Evolutionary conservation across 2,797 vertebrate genomes (phyloP), one percentile per base, ranked within the genome.

Genomic region (Epinephelus coioides): DNA sequence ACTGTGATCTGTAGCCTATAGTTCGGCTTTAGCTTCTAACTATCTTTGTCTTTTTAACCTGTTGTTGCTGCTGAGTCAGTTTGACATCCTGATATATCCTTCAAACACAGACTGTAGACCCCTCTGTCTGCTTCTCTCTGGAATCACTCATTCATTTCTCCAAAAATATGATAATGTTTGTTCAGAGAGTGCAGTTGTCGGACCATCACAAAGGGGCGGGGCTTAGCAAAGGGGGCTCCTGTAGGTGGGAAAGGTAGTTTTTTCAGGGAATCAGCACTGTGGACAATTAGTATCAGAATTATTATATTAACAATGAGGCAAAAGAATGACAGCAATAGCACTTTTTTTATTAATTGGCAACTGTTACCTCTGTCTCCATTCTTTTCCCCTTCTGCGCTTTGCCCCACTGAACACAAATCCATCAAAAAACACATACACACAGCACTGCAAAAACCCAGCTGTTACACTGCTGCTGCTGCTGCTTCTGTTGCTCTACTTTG

Each of bases 401-500:
- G 61, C 10, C 50, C 30, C 25, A 21, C 27, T 64, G 23, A 83
- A 74, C 57, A 43, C 53, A 43, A 12, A 43, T 3, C 40, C 40
- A 34, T 12, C 40, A 43, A 43, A 43, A 10, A 73, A 66, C 47
- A 60, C 21, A 63, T 59, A 60, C 80, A 73, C 43, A 65, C 6
- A 71, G 17, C 50, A 68, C 62, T 54, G 74, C 68, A 81, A 73
- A 80, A 19, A 62, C 54, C 44, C 75, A 82, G 75, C 79, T 85
- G 81, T 81, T 71, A 8, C 61, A 57, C 65, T 66, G 61, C 76
- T 79, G 61, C 76, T 79, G 61, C 76, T 79, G 77, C 68, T 76
- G 67, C 83, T 23, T 73, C 78, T 84, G 71, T 80, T 87, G 85
- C 78, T 89, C 90, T 11, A 79, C 89, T 87, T 87, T 57, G 49